Evolutionary conservation across 2,113 vertebrate genomes (phyloP), one percentile per base, ranked within the genome.

Genomic region (Paedocypris sp.): DNA sequence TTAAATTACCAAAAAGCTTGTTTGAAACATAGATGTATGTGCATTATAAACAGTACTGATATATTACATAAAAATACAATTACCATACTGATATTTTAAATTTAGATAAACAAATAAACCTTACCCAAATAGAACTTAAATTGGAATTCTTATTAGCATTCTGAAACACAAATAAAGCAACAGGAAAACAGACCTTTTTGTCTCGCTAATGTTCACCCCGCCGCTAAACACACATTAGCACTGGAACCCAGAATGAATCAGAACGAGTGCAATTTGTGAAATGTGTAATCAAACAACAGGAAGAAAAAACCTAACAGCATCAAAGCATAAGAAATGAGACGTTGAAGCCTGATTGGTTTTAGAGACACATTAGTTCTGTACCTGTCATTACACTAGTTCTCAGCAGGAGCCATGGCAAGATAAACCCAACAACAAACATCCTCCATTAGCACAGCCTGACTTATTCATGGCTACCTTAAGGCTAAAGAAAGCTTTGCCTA

Each of bases 381-480:
- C 72, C 66, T 60, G 45, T 77, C 67, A n/a, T n/a, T n/a, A 39
- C 65, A 60, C 36, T 65, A 74, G 70, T 76, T 78, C 76, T 77
- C 65, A 82, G 75, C 65, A 79, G 76, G 66, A 72, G 63, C 59
- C 64, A n/a, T n/a, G n/a, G 73, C 82, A 79, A 80, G 75, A 81
- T 54, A 48, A 35, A 26, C 19, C 1, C 5, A n/a, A 76, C 69
- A 73, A 58, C 78, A 83, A 83, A 77, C 72, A 63, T 71, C 70
- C 71, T 78, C 74, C 73, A 68, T 62, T 76, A 74, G 72, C 75
- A 67, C 71, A 66, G 72, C 72, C 61, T 65, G 73, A 80, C 81
- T 77, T 81, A 82, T 87, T 80, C 80, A 82, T 79, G 77, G 69
- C 68, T 77, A 49, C 78, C 83, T 87, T 76, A 63, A 74, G 83